Evolutionary conservation across 2,797 vertebrate genomes (phyloP).

Genomic region (Natrix natrix): DNA sequence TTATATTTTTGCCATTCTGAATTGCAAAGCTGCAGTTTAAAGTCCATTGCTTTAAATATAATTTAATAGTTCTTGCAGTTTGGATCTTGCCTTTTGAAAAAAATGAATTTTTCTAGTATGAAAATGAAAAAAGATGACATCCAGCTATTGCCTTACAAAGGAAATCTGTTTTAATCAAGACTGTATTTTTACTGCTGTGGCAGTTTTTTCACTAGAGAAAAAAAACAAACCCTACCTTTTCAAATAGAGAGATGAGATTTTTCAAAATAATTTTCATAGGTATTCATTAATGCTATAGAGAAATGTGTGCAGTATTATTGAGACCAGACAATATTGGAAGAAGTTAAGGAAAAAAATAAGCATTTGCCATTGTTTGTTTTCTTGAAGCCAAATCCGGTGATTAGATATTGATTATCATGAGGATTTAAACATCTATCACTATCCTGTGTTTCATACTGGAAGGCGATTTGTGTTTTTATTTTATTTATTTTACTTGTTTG

Average conservation of each 20-base stretch:
- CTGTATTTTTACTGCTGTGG: constrained; percentile 56
- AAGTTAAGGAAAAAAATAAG: constrained; percentile 37
- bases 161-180: constrained; percentile 53
- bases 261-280: constrained; percentile 37
- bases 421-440: neutral
- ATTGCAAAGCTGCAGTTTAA: constrained; percentile 28
- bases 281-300: constrained; percentile 29
- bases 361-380: constrained; percentile 24
- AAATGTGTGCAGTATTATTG: neutral
- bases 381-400: neutral
- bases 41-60: constrained; percentile 45
- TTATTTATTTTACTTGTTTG: neutral
- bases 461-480: neutral
- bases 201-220: constrained; percentile 27
- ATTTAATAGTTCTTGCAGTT: constrained; percentile 30
- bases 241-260: constrained; percentile 42
- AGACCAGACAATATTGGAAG: neutral
- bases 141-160: constrained; percentile 47
- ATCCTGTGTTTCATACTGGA: neutral
- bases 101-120: constrained; percentile 44
- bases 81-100: constrained; percentile 49
- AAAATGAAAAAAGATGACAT: constrained; percentile 39
- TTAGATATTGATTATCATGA: neutral
- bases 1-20: neutral
- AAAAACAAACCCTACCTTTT: constrained; percentile 37